A percentile compares a stretch with the other conserved stretches of the same genome.
Evolutionary conservation across 92 coral and sea anemone genomes (phyloP).

Genomic region (Phenganax subtilis): DNA sequence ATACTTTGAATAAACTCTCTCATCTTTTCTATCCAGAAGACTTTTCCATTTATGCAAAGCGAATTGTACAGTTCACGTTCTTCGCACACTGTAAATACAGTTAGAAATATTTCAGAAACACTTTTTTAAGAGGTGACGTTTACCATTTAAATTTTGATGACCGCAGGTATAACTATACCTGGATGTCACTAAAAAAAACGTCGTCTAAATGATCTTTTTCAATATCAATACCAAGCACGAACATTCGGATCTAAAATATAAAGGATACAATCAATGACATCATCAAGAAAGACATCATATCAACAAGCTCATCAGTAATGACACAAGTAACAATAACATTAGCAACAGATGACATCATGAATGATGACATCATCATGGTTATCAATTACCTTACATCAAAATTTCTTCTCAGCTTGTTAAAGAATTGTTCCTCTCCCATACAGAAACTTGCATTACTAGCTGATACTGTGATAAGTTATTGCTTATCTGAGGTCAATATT

Average conservation of each 20-base stretch:
- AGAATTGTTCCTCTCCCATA: slow-evolving; percentile 39
- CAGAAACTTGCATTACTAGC: slow-evolving; percentile 33
- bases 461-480: slow-evolving; percentile 34
- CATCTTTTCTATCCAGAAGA: slow-evolving; percentile 6
- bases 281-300: neutral
- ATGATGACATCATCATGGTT: neutral
- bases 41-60: slow-evolving; percentile 24
- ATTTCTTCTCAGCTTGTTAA: slow-evolving; percentile 16
- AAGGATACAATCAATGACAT: neutral
- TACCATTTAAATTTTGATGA: neutral
- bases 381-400: slow-evolving; percentile 8
- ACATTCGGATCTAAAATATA: slow-evolving; percentile 22
- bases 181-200: slow-evolving; percentile 34
- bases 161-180: neutral
- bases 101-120: neutral
- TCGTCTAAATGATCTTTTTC: slow-evolving; percentile 30
- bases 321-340: neutral
- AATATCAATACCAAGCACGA: slow-evolving; percentile 33
- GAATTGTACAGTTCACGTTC: slow-evolving; percentile 24
- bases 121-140: neutral
- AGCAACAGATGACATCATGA: too few relatives aligned
- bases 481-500: slow-evolving; percentile 7
- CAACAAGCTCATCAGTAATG: too few relatives aligned
- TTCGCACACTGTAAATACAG: slow-evolving; percentile 10
- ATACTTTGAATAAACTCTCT: slow-evolving; percentile 31